Conservation (phyloP, 2,113 vertebrate genomes). For the Pseudolaguvia tuberculata region DNA sequence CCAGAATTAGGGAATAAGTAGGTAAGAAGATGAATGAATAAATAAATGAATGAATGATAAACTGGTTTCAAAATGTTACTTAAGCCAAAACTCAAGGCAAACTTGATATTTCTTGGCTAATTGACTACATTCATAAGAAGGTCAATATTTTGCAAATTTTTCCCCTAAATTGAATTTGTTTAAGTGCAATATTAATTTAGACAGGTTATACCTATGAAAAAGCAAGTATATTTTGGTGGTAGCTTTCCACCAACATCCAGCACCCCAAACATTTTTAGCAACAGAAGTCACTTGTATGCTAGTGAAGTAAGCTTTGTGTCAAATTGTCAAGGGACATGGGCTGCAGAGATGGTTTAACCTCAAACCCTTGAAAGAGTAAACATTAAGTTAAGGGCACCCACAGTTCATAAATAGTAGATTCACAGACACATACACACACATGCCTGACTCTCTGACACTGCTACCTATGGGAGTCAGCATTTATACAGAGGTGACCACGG, state of each 20-base stretch:
- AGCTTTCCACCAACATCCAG: neutral
- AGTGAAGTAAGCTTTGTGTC: conserved; percentile 21
- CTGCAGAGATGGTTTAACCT: conserved; percentile 25
- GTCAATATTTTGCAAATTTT: conserved; percentile 13
- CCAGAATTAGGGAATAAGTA: too few species aligned
- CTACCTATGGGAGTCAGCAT: conserved; percentile 10
- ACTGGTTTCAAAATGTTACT: too few species aligned
- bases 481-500: conserved; percentile 6
- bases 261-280: neutral
- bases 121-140: neutral
- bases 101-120: neutral
- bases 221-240: conserved; percentile 2
- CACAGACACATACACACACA: conserved; percentile 8
- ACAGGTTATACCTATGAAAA: neutral
- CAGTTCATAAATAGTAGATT: conserved; percentile 24
- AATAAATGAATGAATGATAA: too few species aligned
- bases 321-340: neutral
- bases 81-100: neutral
- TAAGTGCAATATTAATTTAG: conserved; percentile 21
- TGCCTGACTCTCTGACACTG: conserved; percentile 10
- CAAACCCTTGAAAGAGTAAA: conserved; percentile 30
- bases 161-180: conserved; percentile 6
- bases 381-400: conserved; percentile 30
- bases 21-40: too few species aligned
- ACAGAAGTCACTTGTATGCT: conserved; percentile 28